These are phyloP conservation scores for Aelia acuminata DNA, from an alignment of 2,888 invertebrate genomes.

Conservation along the genomic window DNA sequence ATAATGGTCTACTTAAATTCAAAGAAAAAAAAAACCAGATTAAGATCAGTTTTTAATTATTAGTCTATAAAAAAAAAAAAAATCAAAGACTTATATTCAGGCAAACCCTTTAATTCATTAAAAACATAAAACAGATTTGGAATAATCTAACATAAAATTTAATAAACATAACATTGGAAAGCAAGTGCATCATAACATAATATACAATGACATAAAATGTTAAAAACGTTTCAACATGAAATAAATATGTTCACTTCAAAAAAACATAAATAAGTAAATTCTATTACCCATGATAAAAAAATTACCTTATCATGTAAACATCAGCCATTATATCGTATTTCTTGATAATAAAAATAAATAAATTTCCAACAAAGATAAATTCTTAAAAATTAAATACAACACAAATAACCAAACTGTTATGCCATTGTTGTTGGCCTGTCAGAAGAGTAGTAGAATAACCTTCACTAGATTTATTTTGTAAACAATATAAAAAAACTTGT, in stretches of 20 bases:
- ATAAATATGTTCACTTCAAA: background rate
- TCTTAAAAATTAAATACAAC: background rate
- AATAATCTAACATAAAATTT: background rate
- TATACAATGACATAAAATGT: background rate
- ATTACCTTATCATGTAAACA: slow-evolving; percentile 54
- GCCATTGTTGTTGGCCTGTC: slow-evolving; percentile 55
- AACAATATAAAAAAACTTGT: background rate
- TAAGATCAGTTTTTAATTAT: too few species aligned
- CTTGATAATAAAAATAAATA: background rate
- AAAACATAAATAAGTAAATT: background rate
- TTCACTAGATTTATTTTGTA: slow-evolving; percentile 29
- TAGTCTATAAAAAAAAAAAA: too few species aligned
- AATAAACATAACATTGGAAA: background rate
- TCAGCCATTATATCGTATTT: slow-evolving; percentile 40
- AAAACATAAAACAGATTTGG: background rate
- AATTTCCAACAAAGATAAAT: background rate
- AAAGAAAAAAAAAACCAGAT: too few species aligned
- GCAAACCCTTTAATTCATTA: too few species aligned
- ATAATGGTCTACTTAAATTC: too few species aligned
- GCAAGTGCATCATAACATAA: background rate
- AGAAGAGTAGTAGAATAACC: background rate
- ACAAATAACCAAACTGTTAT: slow-evolving; percentile 12
- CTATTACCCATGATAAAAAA: background rate
- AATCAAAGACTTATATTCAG: too few species aligned
- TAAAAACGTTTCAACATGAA: background rate